Base-by-base conservation (phyloP, 1,140 invertebrate genomes). In the Drosophila grimshawi region DNA sequence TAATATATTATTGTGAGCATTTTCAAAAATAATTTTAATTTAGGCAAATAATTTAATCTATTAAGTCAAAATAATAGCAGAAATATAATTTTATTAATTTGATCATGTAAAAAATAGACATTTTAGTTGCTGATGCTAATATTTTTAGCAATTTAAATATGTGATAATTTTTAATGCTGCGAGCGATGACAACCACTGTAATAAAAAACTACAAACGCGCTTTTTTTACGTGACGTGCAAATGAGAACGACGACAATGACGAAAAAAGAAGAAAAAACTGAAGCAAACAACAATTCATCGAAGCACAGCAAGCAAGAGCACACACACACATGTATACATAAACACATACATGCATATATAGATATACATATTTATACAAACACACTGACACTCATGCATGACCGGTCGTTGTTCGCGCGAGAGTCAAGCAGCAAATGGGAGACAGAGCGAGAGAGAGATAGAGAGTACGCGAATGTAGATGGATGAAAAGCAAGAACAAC, bases 151-250 rank as follows among this genome's bases (percentile, higher is more conserved):
- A 0, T 41, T 10, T 8, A 19, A 41, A 41, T 41, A 8, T 41
- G 8, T 10, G 3, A 3, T 0, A 43, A n/a, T 43, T n/a, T 6
- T 3, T 4, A n/a, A 43, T 43, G n/a, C 3, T 3, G 39, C 1
- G 37, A 39, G 37, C 19, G 19, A 19, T 19, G 19, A 19, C 19
- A 19, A 39, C 37, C 39, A 43, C 39, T 43, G 78, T 81, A 81
- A 86, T 86, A 81, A 82, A 81, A 82, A 77, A 66, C 60, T 63
- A 75, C 55, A 64, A 67, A 71, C 80, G 61, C 30, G 77, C 74
- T 74, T 43, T 74, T 74, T 43, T 74, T 77, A 76, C 62, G 80
- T 78, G 77, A 89, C 80, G 83, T 89, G 85, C 80, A 88, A 86
- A 88, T 89, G 77, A 83, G 80, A 75, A 49, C 60, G 64, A 76